Conservation (phyloP, 2,888 invertebrate genomes). For the Bellardia pandia region DNA sequence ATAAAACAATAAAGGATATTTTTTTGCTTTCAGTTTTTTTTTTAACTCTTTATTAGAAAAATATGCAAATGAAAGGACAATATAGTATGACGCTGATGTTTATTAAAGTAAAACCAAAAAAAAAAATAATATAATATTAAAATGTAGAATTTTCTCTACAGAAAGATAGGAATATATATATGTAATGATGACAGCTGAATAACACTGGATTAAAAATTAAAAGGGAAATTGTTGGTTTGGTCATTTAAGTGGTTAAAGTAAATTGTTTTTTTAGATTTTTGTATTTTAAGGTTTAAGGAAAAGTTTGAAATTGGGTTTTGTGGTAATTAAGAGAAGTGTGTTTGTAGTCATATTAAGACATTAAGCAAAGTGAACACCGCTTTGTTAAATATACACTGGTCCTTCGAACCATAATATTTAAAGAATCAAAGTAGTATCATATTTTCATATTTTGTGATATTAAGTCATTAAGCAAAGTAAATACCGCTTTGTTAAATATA, state of each 20-base stretch:
- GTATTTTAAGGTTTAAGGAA: background rate
- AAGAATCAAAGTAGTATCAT: too few species aligned
- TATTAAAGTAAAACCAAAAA: slow-evolving; percentile 36
- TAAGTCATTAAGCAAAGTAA: background rate
- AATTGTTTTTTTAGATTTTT: background rate
- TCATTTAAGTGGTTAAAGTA: slow-evolving; percentile 7
- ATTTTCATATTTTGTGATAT: too few species aligned
- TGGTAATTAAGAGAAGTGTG: background rate
- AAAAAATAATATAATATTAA: background rate
- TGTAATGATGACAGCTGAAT: background rate
- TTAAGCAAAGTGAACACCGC: background rate
- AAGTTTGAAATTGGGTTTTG: background rate
- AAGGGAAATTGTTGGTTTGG: background rate
- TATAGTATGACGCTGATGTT: slow-evolving; percentile 22
- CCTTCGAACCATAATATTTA: background rate
- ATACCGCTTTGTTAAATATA: background rate
- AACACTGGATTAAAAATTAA: background rate
- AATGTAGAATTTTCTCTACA: background rate
- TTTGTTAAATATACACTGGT: background rate
- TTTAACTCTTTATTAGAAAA: slow-evolving; percentile 55
- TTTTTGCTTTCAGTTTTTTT: background rate
- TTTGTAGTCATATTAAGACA: background rate
- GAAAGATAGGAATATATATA: slow-evolving; percentile 8
- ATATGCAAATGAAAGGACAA: slow-evolving; percentile 68
- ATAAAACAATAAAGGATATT: slow-evolving; percentile 5